Evolutionary conservation across 2,113 vertebrate species (phyloP).

Genomic region (Tichodroma muraria): DNA sequence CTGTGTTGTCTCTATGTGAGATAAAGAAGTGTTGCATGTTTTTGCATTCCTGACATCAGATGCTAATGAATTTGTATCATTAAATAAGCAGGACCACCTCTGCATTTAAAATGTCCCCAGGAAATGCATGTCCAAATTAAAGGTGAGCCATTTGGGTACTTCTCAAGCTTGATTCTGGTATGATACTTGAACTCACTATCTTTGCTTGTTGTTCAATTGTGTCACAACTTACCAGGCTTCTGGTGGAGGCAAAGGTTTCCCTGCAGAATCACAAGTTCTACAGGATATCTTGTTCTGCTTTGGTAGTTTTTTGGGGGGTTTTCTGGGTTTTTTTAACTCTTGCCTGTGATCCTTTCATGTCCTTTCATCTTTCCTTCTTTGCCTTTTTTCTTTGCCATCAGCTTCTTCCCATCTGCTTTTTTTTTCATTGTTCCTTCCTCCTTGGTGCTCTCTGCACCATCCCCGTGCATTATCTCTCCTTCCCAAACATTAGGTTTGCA

Average conservation of each 20-base stretch:
- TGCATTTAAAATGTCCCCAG: neutral
- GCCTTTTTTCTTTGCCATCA: neutral
- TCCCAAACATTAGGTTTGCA: neutral
- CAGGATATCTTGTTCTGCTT: neutral
- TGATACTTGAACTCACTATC: neutral
- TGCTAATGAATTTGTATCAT: fast-evolving
- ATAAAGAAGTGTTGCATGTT: neutral
- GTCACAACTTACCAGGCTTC: neutral
- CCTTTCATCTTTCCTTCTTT: conserved; percentile 17
- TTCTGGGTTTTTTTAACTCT: too few relatives aligned
- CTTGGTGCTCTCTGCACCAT: neutral
- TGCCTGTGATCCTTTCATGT: neutral
- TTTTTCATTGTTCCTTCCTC: conserved; percentile 16
- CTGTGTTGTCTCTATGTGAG: neutral
- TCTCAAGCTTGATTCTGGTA: neutral
- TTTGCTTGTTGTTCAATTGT: neutral
- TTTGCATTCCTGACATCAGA: neutral
- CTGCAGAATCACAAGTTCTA: neutral
- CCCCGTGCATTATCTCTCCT: neutral
- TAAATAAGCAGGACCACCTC: neutral
- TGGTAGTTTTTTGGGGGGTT: fast-evolving
- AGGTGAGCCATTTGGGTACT: neutral
- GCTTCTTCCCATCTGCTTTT: neutral
- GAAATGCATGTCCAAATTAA: neutral
- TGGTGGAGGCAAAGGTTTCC: neutral